Evolutionary conservation across 2,888 invertebrate species (phyloP), one percentile per base, ranked within the genome.

Genomic region (Dimorphilus gyrociliatus): DNA sequence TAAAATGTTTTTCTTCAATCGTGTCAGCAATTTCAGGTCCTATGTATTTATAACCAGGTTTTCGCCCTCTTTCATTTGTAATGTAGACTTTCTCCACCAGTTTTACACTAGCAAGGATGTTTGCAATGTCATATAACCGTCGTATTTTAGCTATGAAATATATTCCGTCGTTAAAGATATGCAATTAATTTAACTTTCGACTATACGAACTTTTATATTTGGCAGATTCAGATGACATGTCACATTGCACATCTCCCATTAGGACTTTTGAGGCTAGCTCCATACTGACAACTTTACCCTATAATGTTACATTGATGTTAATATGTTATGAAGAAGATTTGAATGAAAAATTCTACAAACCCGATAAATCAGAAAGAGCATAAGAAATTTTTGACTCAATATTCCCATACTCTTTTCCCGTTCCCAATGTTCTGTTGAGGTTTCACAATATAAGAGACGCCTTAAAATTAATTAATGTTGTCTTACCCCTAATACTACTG

Each of bases 101-200:
- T 45, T 73, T 72, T 54, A 78, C 71, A 37, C 76, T 76, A 41
- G 75, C 73, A 46, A 78, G 68, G 41, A 78, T 76, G 61, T 78
- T 78, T 35, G 78, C 77, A 46, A 78, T 77, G 56, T 78, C 78
- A 60, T 78, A 78, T 18, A 78, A 66, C 41, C 78, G 68, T 36
- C 78, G 68, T 37, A 75, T 73, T 66, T 75, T 75, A 18, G 75
- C 75, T 65, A 72, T 68, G 59, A 70, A 25, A 26, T 25, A 23
- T 23, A 23, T 8, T 12, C 8, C n/a, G 7, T 19, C 7, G 7
- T 10, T 12, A 25, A 25, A 25, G 12, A 12, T 8, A 6, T 8
- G n/a, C 25, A 25, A 6, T 25, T 7, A 21, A 21, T n/a, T 21
- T 10, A 21, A n/a, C 8, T 10, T n/a, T 21, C n/a, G 21, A 8